Percentiles rank a stretch among this genome's conserved stretches.
These are phyloP conservation scores for Sternarchorhynchus goeldii DNA, from an alignment of 2,797 vertebrate genomes.

Conservation along the genomic window DNA sequence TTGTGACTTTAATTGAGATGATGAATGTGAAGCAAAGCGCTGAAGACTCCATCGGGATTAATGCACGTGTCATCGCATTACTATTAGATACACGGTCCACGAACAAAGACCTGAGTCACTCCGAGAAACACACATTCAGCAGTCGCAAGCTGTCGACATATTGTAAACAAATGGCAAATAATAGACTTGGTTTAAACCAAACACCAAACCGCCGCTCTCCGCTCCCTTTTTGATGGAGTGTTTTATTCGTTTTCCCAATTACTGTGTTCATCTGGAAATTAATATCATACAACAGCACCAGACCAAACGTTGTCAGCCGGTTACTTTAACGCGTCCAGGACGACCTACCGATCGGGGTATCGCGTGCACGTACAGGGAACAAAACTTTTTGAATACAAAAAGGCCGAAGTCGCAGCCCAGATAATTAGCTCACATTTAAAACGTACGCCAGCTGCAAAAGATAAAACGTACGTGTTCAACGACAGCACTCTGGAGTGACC, in stretches of 20 bases:
- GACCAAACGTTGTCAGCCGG: slow-evolving; percentile 5
- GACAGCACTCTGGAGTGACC: no score
- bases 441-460: neutral
- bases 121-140: neutral
- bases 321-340: slow-evolving; percentile 1
- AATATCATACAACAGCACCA: slow-evolving; percentile 26
- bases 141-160: slow-evolving; percentile 27
- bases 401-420: no score
- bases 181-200: neutral
- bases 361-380: neutral
- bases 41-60: no score
- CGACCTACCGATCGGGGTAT: no score
- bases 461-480: neutral
- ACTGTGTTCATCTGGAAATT: slow-evolving; percentile 24
- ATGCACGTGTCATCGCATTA: no score
- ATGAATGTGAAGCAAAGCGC: no score
- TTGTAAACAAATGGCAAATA: slow-evolving; percentile 42
- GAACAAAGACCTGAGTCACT: neutral
- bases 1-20: no score
- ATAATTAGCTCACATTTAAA: neutral
- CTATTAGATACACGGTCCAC: no score
- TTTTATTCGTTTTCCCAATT: slow-evolving; percentile 45
- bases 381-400: neutral
- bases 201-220: no score
- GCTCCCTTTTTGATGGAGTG: slow-evolving; percentile 57